Conservation (phyloP, 92 coral and sea anemone species). For the Porites evermanni region DNA sequence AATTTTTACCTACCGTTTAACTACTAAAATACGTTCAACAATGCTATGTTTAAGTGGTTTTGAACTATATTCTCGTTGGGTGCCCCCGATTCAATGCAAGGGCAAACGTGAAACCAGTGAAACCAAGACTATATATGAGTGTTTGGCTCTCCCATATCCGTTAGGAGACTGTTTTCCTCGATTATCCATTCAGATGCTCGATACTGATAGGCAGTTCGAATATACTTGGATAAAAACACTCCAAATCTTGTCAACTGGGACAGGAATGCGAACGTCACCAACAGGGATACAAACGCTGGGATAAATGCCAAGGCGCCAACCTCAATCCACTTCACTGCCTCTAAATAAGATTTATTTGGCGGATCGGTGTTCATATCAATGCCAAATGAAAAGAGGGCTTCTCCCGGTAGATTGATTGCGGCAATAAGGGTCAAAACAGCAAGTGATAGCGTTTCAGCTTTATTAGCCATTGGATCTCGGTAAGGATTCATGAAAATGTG, state of each 20-base stretch:
- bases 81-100: too few relatives aligned
- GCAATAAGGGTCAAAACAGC: constrained; percentile 27
- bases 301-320: constrained; percentile 42
- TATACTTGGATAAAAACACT: constrained; percentile 2
- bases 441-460: constrained; percentile 43
- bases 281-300: constrained; percentile 39
- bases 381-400: constrained; percentile 39
- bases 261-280: constrained; percentile 24
- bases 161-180: not conserved
- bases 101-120: too few relatives aligned
- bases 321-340: constrained; percentile 49
- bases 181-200: not conserved
- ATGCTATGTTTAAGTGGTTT: too few relatives aligned
- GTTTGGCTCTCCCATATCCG: too few relatives aligned
- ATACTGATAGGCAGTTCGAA: not conserved
- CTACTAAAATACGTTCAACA: too few relatives aligned
- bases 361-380: constrained; percentile 11
- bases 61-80: too few relatives aligned
- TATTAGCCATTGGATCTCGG: constrained; percentile 44
- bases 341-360: constrained; percentile 16
- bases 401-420: constrained; percentile 39
- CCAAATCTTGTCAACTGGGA: constrained; percentile 48
- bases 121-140: not conserved
- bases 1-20: too few relatives aligned
- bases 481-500: constrained; percentile 53